Base-by-base conservation (phyloP, 2,113 vertebrate genomes). In the Paedocypris sp. region DNA sequence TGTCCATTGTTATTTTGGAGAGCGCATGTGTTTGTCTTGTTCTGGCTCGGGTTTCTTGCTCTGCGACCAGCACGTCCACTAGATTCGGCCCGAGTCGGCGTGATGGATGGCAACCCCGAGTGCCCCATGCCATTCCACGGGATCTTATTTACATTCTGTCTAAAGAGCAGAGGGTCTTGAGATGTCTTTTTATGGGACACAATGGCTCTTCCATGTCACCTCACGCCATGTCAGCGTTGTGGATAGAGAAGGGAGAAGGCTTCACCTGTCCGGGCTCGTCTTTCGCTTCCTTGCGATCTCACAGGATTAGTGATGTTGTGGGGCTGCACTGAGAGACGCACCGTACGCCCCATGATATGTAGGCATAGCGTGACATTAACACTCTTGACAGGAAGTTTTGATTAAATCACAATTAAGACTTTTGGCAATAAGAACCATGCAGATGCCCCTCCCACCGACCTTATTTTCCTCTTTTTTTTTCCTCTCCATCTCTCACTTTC, bases 1-100 rank as follows among this genome's bases (percentile, higher is more conserved):
- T 68, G 79, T 62, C 69, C 71, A 80, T 82, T 88, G 85, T 83
- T 90, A 83, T 87, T 90, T 88, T 84, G 84, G 85, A 87, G 79
- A 81, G 57, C 77, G 76, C 86, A 83, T 78, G 79, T 87, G 87
- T 87, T 87, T 87, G 87, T 85, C 76, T 85, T 83, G 69, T 76
- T 70, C 66, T 69, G 74, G 77, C 79, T 90, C 81, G 0, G 68
- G 69, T 91, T 91, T 88, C 87, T 61, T 63, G 70, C 60, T 57
- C 61, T 65, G 60, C 52, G 76, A 60, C n/a, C 68, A 63, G 57
- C 62, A 62, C 22, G 45, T 41, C 61, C 64, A 68, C 65, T 64
- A 63, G 71, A 66, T 62, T 64, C 68, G 57, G 64, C 56, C 48
- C 26, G 74, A 79, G 72, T 47, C 68, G 51, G 63, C 29, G 19